These are phyloP conservation scores for Catonia carolina DNA, from an alignment of 2,888 invertebrate species.

Conservation along the genomic window DNA sequence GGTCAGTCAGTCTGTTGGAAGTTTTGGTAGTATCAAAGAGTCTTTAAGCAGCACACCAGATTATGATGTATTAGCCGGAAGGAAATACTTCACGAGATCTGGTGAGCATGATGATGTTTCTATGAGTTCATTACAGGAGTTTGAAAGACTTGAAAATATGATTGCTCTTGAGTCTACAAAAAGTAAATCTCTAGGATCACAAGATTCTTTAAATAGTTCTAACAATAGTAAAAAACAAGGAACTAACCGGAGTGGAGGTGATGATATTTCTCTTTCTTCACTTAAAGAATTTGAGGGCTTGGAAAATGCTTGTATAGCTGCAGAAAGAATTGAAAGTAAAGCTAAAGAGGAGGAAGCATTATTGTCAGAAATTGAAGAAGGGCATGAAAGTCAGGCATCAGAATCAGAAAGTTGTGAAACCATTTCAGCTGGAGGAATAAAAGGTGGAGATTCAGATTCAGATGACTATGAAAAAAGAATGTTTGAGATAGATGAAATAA, in stretches of 20 bases:
- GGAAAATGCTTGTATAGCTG: conserved; percentile 81
- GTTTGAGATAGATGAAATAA: conserved; percentile 62
- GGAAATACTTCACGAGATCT: conserved; percentile 70
- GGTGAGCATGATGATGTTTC: conserved; percentile 91
- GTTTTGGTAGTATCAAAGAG: conserved; percentile 70
- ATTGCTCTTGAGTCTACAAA: conserved; percentile 66
- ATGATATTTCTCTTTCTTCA: conserved; percentile 79
- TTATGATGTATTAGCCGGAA: conserved; percentile 76
- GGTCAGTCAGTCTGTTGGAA: conserved; percentile 66
- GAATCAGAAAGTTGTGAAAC: conserved; percentile 55
- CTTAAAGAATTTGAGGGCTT: conserved; percentile 88
- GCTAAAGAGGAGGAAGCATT: conserved; percentile 81
- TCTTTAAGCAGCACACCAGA: conserved; percentile 90
- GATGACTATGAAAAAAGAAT: conserved; percentile 58
- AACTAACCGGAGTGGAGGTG: conserved; percentile 64
- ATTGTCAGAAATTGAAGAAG: conserved; percentile 52
- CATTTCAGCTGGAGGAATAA: conserved; percentile 52
- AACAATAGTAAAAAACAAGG: conserved; percentile 34
- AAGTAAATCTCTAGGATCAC: conserved; percentile 65
- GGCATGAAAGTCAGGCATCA: conserved; percentile 51
- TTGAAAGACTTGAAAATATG: conserved; percentile 83
- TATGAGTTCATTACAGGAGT: conserved; percentile 87
- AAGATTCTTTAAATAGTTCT: conserved; percentile 75
- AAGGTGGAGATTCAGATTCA: conserved; percentile 51
- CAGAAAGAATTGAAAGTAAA: conserved; percentile 71